Evolutionary conservation across 2,797 vertebrate genomes (phyloP), one percentile per base, ranked within the genome.

Genomic region (Falco naumanni): DNA sequence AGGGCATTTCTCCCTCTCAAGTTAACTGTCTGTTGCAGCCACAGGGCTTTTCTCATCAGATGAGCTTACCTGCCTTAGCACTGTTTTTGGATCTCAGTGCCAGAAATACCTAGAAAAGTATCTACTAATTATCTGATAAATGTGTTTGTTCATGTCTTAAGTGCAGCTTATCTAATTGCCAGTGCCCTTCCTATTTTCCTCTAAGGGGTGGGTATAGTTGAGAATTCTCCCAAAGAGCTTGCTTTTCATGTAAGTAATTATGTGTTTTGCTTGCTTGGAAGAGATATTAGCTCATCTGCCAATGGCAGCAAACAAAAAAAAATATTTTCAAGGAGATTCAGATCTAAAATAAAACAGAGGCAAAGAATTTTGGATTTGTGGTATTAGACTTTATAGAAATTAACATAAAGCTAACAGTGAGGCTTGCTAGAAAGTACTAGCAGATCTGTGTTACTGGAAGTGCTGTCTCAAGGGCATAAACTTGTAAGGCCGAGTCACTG

Each of bases 71-170:
- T 98, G 98, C 97, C 96, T 98, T 98, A 98, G 97, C 96, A 95
- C 88, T 92, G 94, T 78, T 97, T 98, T 98, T 98, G 97, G 93
- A 96, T 93, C 92, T 97, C 96, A 88, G 95, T 97, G 98, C 98
- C 98, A 99, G 97, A 98, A 98, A 98, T 98, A 98, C 98, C 98
- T 98, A 97, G 96, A 97, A 98, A 99, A 99, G 98, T 95, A 98
- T 99, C 98, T 97, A 96, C 98, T 99, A 99, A 99, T 99, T 99
- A 99, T 98, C 98, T 98, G 93, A 98, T 98, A 98, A 99, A 99
- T 99, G 96, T 98, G 98, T 98, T 98, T 98, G 98, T 98, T 99
- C 98, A 97, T 98, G 98, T 98, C 97, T 98, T 97, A 98, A 98
- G 97, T 98, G 97, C 96, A 97, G 98, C 97, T 98, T 98, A 97